A percentile compares a stretch with the other conserved stretches of the same genome.
Conservation (phyloP, 2,888 invertebrate genomes). For the Quadroppia sp. region DNA sequence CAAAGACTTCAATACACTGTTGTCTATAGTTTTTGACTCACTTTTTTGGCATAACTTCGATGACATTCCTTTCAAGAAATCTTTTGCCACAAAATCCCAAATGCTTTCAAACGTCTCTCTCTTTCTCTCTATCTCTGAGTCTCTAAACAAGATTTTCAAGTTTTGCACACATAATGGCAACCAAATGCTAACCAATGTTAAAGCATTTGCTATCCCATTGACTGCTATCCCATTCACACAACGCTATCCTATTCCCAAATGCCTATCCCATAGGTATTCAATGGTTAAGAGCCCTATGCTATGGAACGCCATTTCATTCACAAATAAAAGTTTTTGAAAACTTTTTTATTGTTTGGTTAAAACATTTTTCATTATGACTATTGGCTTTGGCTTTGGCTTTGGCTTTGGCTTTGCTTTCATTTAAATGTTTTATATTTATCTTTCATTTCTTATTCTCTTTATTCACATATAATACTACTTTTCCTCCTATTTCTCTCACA, state of each 20-base stretch:
- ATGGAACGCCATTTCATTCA: too few species aligned
- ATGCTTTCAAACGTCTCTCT: not conserved
- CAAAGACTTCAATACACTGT: not conserved
- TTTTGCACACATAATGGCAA: slow-evolving; percentile 16
- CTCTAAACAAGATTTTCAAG: slow-evolving; percentile 26
- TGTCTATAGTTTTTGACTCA: too few species aligned
- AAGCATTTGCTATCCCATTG: not conserved
- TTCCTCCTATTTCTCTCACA: too few species aligned
- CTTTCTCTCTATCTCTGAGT: not conserved
- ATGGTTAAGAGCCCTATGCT: too few species aligned
- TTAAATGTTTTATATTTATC: too few species aligned
- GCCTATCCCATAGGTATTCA: too few species aligned
- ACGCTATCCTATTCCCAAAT: too few species aligned
- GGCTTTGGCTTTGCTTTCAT: not conserved
- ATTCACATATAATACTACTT: too few species aligned
- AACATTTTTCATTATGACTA: too few species aligned
- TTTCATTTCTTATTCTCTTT: too few species aligned
- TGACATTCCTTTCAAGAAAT: not conserved
- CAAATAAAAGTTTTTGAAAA: too few species aligned
- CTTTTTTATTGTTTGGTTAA: too few species aligned
- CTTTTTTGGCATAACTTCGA: not conserved
- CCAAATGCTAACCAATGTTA: slow-evolving; percentile 15
- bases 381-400: not conserved
- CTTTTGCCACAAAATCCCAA: slow-evolving; percentile 18
- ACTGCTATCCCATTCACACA: not conserved